Evolutionary conservation across 1,140 invertebrate species (phyloP).

Genomic region (Bombus consobrinus): DNA sequence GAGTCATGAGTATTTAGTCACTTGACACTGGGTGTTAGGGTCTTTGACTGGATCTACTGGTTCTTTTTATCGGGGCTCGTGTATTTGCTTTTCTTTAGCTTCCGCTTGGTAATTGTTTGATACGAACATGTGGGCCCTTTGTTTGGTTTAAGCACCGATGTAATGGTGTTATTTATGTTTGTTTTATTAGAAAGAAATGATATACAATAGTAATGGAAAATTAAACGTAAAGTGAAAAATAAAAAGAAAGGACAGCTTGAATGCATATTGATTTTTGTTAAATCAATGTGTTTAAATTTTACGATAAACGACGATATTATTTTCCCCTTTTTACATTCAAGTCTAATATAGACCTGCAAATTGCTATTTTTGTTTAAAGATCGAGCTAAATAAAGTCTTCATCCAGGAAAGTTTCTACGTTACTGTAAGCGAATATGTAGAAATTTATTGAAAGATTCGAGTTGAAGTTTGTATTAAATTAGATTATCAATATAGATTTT

Average conservation of each 20-base stretch:
- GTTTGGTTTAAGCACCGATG: neutral
- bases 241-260: neutral
- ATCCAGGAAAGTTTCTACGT: neutral
- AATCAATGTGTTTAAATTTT: too few relatives aligned
- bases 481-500: too few relatives aligned
- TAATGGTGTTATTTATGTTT: slow-evolving; percentile 3
- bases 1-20: neutral
- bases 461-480: too few relatives aligned
- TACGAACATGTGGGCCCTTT: neutral
- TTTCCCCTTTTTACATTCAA: too few relatives aligned
- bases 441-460: neutral
- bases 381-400: neutral
- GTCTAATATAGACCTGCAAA: too few relatives aligned
- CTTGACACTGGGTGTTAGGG: neutral
- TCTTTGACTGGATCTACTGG: neutral
- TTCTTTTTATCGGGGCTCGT: neutral
- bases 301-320: neutral
- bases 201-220: neutral
- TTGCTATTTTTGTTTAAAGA: neutral
- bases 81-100: neutral
- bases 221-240: neutral
- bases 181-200: neutral
- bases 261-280: too few relatives aligned
- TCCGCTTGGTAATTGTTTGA: neutral
- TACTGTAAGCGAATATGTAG: neutral